These are phyloP conservation scores for Drosophila cracens DNA, from an alignment of 2,888 invertebrate species.

Conservation along the genomic window DNA sequence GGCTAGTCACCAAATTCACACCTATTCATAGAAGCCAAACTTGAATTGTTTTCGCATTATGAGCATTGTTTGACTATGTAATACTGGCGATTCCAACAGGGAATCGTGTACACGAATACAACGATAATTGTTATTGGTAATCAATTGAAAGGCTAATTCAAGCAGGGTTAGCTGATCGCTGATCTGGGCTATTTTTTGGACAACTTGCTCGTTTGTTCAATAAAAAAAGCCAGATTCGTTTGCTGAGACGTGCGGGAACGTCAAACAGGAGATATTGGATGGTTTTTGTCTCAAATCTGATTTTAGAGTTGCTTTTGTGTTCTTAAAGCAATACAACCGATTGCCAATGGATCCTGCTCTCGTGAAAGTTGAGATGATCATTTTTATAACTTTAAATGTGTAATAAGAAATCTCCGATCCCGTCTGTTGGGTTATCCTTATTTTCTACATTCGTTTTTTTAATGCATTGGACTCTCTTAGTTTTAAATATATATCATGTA, in stretches of 20 bases:
- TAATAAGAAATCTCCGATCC: not conserved
- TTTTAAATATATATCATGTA: not conserved
- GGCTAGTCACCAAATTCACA: conserved; percentile 4
- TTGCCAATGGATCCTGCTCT: not conserved
- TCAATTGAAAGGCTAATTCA: not conserved
- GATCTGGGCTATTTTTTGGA: not conserved
- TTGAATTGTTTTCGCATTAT: not conserved
- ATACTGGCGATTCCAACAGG: not conserved
- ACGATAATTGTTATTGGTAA: not conserved
- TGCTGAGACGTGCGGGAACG: too few species aligned
- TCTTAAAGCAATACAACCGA: not conserved
- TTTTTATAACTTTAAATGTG: not conserved
- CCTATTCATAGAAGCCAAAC: not conserved
- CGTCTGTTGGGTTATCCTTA: not conserved
- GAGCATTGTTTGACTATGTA: not conserved
- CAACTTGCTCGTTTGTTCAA: too few species aligned
- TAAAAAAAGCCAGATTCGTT: too few species aligned
- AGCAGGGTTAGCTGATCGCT: not conserved
- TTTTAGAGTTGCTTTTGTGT: not conserved
- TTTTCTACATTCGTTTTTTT: not conserved
- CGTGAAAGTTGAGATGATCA: not conserved
- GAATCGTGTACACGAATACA: not conserved
- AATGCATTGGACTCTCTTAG: not conserved
- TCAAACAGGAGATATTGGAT: too few species aligned
- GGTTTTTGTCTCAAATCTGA: too few species aligned